These are phyloP conservation scores for Micoletzkya japonica DNA, from an alignment of 2,888 invertebrate species.

Conservation along the genomic window DNA sequence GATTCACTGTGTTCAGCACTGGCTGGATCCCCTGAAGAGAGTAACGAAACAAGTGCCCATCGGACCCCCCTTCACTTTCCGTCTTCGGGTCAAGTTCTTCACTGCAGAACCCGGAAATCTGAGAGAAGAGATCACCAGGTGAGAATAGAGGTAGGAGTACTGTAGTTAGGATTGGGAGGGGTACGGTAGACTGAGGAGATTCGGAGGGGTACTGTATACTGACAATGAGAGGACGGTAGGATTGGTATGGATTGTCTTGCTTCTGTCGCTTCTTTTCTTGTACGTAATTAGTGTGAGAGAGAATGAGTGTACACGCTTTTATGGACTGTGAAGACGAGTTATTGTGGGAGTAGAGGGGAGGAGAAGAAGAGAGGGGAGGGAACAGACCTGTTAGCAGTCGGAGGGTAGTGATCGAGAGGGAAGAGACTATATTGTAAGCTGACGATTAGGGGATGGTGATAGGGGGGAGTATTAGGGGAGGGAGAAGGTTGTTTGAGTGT, in stretches of 20 bases:
- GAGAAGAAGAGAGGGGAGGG: too few species aligned
- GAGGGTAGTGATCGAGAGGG: too few species aligned
- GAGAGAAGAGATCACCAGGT: constrained; percentile 91
- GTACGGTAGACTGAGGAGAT: too few species aligned
- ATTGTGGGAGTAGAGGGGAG: too few species aligned
- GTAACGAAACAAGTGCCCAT: constrained; percentile 98
- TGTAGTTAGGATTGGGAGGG: too few species aligned
- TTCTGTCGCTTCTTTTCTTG: background rate
- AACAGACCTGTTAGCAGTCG: too few species aligned
- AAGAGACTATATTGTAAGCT: too few species aligned
- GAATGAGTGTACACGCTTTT: background rate
- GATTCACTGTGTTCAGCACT: constrained; percentile 75
- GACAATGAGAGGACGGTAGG: too few species aligned
- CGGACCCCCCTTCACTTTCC: constrained; percentile 91
- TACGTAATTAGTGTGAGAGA: background rate
- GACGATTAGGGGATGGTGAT: background rate
- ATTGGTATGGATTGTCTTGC: too few species aligned
- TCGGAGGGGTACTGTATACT: too few species aligned
- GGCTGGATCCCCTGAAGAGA: constrained; percentile 96
- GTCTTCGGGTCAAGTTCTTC: constrained; percentile 95
- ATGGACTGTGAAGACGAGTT: background rate
- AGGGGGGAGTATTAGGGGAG: background rate
- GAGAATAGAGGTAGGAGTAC: constrained; percentile 31
- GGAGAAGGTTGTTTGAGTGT: background rate
- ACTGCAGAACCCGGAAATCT: constrained; percentile 96